These are phyloP conservation scores for Macrosoma leucophasiata DNA, from an alignment of 2,888 invertebrate genomes.

Conservation along the genomic window DNA sequence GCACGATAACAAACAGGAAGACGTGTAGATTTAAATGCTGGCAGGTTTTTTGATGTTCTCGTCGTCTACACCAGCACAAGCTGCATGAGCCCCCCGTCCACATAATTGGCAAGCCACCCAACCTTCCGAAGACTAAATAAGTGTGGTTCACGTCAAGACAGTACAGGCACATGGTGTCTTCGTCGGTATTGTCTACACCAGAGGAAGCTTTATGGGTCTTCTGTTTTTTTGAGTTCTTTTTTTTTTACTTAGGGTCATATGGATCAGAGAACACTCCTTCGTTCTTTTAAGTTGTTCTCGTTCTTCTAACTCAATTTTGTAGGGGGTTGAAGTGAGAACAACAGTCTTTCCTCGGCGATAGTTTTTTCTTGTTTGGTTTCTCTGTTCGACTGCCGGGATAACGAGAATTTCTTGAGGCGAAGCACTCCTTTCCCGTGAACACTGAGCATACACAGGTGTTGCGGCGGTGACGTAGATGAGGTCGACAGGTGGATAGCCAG, in stretches of 20 bases:
- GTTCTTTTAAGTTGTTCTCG: conserved; percentile 23
- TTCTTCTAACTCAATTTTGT: conserved; percentile 24
- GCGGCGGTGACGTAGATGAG: too few species aligned
- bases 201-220: conserved; percentile 9
- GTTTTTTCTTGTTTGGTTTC: conserved; percentile 23
- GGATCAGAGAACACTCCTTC: conserved; percentile 23
- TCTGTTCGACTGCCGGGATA: conserved; percentile 20
- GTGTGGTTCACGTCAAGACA: conserved; percentile 10
- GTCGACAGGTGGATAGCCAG: too few species aligned
- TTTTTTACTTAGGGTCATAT: conserved; percentile 15
- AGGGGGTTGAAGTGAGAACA: conserved; percentile 26
- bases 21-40: conserved; percentile 12
- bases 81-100: conserved; percentile 23
- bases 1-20: conserved; percentile 13
- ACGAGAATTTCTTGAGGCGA: conserved; percentile 18
- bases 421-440: too few species aligned
- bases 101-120: conserved; percentile 26
- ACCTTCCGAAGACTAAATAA: conserved; percentile 23
- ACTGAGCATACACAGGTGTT: too few species aligned
- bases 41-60: conserved; percentile 22
- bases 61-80: conserved; percentile 29
- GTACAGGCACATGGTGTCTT: conserved; percentile 6
- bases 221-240: conserved; percentile 8
- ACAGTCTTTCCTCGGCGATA: conserved; percentile 26
- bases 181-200: conserved; percentile 11